Conservation (phyloP, 2,797 vertebrate species). For the Parauchenoglanis punctatus region DNA sequence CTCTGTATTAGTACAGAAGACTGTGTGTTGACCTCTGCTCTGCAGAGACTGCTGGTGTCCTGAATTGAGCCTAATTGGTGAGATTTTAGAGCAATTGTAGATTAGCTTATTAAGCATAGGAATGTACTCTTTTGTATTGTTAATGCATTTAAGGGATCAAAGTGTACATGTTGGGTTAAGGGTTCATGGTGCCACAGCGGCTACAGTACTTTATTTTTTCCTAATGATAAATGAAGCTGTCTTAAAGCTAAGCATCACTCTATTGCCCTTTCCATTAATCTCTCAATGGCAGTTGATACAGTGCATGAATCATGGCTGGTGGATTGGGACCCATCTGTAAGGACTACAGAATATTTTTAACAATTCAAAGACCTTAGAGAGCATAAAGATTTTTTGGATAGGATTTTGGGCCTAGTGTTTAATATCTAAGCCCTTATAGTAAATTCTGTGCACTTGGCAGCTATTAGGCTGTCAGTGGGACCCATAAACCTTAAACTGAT, state of each 20-base stretch:
- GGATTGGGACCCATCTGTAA: slow-evolving; percentile 2
- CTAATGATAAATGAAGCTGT: slow-evolving; percentile 29
- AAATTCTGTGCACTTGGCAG: slow-evolving; percentile 1
- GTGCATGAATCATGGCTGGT: slow-evolving; percentile 20
- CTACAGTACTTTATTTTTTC: not conserved
- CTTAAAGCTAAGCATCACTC: slow-evolving; percentile 1
- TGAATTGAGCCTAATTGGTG: not conserved
- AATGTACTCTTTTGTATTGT: not conserved
- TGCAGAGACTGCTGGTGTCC: not conserved
- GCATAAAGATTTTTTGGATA: not conserved
- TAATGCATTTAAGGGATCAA: not conserved
- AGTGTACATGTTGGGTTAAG: not conserved
- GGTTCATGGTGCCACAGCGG: slow-evolving; percentile 2
- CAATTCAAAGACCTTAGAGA: not conserved
- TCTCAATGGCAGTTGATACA: slow-evolving; percentile 16
- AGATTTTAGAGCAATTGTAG: slow-evolving; percentile 8
- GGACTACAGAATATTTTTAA: not conserved
- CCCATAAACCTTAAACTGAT: not conserved
- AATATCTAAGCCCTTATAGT: not conserved
- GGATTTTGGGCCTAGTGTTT: not conserved
- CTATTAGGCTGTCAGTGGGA: not conserved
- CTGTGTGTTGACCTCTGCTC: not conserved
- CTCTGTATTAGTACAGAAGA: not conserved
- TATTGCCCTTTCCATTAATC: slow-evolving; percentile 33
- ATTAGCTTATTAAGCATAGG: not conserved